Base-by-base conservation (phyloP, 2,797 vertebrate genomes). In the Amblyraja radiata region DNA sequence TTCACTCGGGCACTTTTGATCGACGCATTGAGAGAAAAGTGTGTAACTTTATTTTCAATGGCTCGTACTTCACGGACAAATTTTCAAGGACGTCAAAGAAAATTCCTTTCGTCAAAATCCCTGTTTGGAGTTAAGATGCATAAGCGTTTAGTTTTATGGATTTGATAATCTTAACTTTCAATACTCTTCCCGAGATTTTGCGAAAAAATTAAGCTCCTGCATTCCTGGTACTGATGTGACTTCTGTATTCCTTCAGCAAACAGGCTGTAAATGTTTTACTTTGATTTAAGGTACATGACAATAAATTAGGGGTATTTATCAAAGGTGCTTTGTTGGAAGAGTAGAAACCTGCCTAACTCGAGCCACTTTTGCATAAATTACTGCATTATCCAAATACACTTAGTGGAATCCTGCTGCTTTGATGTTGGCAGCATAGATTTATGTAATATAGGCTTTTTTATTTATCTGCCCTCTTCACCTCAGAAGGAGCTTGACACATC, bases 241-340 rank as follows among this genome's bases (percentile, higher is more conserved):
- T 92, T 96, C 98, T 99, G 98, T 96, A 96, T 97, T 97, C 95
- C 96, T 97, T 99, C 98, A 98, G 96, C 94, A 93, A 95, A 95
- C 97, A 98, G 97, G 96, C 97, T 97, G 95, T 98, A 98, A 99
- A 98, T 97, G 97, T 97, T 98, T 97, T 97, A 97, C 97, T 98
- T 98, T 98, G 97, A 98, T 97, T 98, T 97, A 96, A 97, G 96
- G 97, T 98, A 97, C 97, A 97, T 97, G 97, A 98, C 97, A 97
- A 98, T 98, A 98, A 98, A 98, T 98, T 98, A 98, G 97, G 96
- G 95, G 95, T 97, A 97, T 98, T 98, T 97, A 97, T 98, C 97
- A 98, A 97, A 96, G 97, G 96, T 95, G 95, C 96, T 97, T 97
- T 97, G 97, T 97, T 97, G 96, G 95, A 94, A 95, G 39, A 92